Evolutionary conservation across 2,888 invertebrate species (phyloP).

Genomic region (Ornithoptera alexandrae): DNA sequence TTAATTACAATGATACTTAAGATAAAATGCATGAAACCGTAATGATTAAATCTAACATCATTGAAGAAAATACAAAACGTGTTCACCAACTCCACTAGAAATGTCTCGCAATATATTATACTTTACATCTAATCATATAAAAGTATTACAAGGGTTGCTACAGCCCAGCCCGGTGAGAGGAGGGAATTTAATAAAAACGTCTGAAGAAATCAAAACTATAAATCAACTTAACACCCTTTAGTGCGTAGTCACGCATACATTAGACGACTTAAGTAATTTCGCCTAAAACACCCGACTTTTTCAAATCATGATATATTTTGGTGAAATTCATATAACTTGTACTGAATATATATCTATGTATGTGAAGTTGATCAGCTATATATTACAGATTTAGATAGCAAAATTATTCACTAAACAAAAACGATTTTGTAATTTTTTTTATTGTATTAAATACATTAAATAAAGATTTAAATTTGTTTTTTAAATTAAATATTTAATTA

Average conservation of each 20-base stretch:
- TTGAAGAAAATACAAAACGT: not conserved
- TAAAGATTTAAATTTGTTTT: no score
- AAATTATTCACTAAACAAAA: no score
- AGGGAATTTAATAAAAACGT: slow-evolving; percentile 21
- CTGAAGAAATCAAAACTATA: slow-evolving; percentile 29
- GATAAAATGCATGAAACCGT: not conserved
- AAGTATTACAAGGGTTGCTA: slow-evolving; percentile 20
- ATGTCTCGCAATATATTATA: slow-evolving; percentile 8
- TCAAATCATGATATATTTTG: not conserved
- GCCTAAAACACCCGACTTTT: slow-evolving; percentile 30
- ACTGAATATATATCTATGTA: no score
- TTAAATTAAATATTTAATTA: no score
- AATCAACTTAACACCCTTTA: slow-evolving; percentile 35
- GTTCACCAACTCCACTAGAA: not conserved
- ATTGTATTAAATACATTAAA: no score
- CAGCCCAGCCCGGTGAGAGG: not conserved
- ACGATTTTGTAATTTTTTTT: no score
- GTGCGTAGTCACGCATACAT: slow-evolving; percentile 25
- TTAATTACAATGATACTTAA: not conserved
- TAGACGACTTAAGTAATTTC: slow-evolving; percentile 42
- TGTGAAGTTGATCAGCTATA: no score
- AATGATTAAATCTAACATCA: not conserved
- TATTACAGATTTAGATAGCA: no score
- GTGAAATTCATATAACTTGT: no score
- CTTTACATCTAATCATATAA: slow-evolving; percentile 23